These are phyloP conservation scores for Pangasius macronema DNA, from an alignment of 2,797 vertebrate genomes.

Conservation along the genomic window DNA sequence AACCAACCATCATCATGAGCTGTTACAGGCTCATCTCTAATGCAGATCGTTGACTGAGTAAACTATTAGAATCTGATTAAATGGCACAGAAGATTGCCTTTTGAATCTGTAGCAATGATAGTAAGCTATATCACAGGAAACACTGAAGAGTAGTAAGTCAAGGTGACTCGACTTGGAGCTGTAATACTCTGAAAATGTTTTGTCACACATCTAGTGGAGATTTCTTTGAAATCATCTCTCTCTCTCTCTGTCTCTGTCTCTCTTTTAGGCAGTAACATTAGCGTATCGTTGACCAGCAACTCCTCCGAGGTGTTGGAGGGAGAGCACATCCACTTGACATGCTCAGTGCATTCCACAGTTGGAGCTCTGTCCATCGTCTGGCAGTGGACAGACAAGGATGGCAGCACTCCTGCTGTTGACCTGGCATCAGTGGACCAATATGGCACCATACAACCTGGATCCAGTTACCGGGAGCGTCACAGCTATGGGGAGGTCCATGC, in stretches of 20 bases:
- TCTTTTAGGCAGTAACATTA: constrained; percentile 89
- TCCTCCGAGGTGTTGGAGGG: constrained; percentile 88
- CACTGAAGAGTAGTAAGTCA: neutral
- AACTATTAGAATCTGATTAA: neutral
- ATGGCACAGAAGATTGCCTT: neutral
- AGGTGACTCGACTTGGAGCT: neutral
- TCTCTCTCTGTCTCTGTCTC: neutral
- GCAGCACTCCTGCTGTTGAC: constrained; percentile 73
- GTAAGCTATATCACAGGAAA: neutral
- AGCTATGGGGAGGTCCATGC: constrained; percentile 67
- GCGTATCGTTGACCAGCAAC: constrained; percentile 84
- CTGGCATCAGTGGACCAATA: constrained; percentile 85
- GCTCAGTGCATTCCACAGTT: constrained; percentile 76
- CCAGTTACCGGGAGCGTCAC: constrained; percentile 64
- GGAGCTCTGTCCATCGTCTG: constrained; percentile 85
- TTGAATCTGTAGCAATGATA: neutral
- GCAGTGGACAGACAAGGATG: constrained; percentile 84
- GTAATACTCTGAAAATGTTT: neutral
- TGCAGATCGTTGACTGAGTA: neutral
- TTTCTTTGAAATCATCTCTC: neutral
- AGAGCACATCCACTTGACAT: constrained; percentile 84
- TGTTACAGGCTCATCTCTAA: neutral
- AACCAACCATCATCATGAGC: neutral
- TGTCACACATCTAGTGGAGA: neutral
- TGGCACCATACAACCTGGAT: constrained; percentile 70